Conservation (phyloP, 1,140 invertebrate genomes). For the Cardiocondyla obscurior region DNA sequence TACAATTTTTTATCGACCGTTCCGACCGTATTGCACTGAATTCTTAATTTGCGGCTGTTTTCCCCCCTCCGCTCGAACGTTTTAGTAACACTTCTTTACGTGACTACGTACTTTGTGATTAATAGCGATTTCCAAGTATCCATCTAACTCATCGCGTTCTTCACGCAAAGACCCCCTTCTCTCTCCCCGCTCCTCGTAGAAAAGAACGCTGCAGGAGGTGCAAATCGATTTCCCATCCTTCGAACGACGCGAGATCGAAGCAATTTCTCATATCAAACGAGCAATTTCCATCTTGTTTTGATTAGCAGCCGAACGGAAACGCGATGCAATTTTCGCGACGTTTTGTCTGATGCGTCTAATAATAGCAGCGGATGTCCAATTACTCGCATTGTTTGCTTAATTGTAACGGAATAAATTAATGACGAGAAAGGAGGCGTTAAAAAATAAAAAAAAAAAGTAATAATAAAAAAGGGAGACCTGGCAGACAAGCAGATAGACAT, state of each 20-base stretch:
- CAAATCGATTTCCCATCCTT: slow-evolving; percentile 57
- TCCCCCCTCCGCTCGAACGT: not conserved
- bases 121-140: not conserved
- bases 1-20: not conserved
- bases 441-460: too few species aligned
- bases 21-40: not conserved
- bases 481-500: not conserved
- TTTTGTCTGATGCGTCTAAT: slow-evolving; percentile 56
- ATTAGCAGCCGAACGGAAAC: slow-evolving; percentile 55
- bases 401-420: slow-evolving; percentile 55
- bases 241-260: slow-evolving; percentile 50
- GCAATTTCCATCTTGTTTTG: slow-evolving; percentile 68
- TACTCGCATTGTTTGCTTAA: slow-evolving; percentile 62
- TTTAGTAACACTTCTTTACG: not conserved
- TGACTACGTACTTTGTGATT: not conserved
- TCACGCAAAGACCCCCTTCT: not conserved
- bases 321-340: slow-evolving; percentile 65
- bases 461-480: too few species aligned
- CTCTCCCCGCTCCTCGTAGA: too few species aligned
- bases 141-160: not conserved
- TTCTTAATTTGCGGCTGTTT: not conserved
- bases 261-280: slow-evolving; percentile 68
- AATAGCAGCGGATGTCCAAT: slow-evolving; percentile 60
- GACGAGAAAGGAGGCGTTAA: slow-evolving; percentile 45
- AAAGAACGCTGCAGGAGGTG: not conserved